These are phyloP conservation scores for Distichodus sexfasciatus DNA, from an alignment of 2,797 vertebrate genomes.

Conservation along the genomic window DNA sequence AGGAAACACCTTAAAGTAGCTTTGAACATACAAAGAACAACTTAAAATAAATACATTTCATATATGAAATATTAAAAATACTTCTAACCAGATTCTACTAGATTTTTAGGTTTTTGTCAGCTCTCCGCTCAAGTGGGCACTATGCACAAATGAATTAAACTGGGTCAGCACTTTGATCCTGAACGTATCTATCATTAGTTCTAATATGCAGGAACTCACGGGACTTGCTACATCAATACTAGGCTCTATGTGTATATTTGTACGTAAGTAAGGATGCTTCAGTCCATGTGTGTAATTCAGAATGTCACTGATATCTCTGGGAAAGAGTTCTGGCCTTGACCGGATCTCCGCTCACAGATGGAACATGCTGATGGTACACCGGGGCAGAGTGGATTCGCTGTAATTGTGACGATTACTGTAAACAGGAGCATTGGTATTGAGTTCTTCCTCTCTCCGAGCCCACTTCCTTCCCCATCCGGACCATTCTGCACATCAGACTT, in stretches of 20 bases:
- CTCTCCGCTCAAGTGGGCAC: too few relatives aligned
- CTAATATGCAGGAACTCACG: too few relatives aligned
- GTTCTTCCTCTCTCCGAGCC: constrained; percentile 49
- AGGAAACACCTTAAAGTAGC: neutral
- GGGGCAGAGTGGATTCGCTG: constrained; percentile 35
- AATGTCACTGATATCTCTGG: constrained; percentile 72
- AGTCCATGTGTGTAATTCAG: constrained; percentile 2
- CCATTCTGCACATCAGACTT: constrained; percentile 47
- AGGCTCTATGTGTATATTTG: neutral
- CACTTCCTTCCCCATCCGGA: constrained; percentile 40
- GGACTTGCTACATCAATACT: too few relatives aligned
- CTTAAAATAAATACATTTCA: too few relatives aligned
- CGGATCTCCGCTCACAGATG: constrained; percentile 66
- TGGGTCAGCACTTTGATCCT: too few relatives aligned
- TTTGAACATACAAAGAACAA: too few relatives aligned
- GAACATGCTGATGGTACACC: constrained; percentile 58
- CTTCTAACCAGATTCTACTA: too few relatives aligned
- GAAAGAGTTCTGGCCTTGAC: constrained; percentile 60
- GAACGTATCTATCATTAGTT: too few relatives aligned
- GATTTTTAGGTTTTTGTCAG: too few relatives aligned
- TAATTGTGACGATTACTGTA: constrained; percentile 61
- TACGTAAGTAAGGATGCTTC: neutral
- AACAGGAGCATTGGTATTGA: constrained; percentile 58
- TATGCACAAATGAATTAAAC: too few relatives aligned
- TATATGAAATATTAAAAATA: too few relatives aligned